Evolutionary conservation across 2,113 vertebrate species (phyloP).

Genomic region (Alethe castanea): DNA sequence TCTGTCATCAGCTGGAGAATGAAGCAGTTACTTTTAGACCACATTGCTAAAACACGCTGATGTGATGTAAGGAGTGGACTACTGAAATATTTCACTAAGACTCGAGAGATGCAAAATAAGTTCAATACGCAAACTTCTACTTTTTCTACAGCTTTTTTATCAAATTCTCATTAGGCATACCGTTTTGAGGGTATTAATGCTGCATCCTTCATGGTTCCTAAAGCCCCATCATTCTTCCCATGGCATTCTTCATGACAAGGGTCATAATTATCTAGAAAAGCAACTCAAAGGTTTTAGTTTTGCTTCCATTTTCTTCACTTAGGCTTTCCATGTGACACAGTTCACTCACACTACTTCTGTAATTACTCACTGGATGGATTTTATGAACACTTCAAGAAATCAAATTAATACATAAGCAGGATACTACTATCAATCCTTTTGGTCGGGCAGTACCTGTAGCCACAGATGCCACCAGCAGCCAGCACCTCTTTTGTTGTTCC

Average conservation of each 20-base stretch:
- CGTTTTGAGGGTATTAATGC: neutral
- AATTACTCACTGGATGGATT: neutral
- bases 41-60: neutral
- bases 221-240: neutral
- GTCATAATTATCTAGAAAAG: neutral
- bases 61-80: neutral
- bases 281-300: neutral
- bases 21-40: neutral
- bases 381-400: neutral
- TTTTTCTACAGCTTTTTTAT: neutral
- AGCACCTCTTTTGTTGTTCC: neutral
- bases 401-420: neutral
- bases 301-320: neutral
- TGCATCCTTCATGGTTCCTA: neutral
- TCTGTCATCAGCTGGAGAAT: neutral
- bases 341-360: neutral
- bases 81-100: neutral
- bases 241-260: rapidly evolving
- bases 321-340: neutral
- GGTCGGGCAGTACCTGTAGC: neutral
- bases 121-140: neutral
- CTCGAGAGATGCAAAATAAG: neutral
- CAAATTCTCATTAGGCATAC: constrained; percentile 14
- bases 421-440: neutral
- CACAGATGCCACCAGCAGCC: neutral